Evolutionary conservation across 1,140 invertebrate species (phyloP), one percentile per base, ranked within the genome.

Genomic region (Apis florea): DNA sequence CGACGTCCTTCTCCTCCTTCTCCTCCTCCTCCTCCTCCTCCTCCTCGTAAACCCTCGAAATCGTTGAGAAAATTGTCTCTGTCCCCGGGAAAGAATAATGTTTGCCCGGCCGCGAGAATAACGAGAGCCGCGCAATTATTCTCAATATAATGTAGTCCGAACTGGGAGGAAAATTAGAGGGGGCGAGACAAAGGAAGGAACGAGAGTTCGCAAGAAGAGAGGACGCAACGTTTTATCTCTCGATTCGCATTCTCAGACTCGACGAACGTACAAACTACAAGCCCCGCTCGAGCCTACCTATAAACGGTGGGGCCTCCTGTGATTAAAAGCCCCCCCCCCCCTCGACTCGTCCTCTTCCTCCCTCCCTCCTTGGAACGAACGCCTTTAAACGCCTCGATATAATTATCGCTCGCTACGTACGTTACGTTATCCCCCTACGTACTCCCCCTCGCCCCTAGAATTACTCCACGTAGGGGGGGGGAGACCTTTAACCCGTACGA

Each of bases 81-180:
- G n/a, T n/a, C n/a, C n/a, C n/a, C n/a, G n/a, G n/a, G n/a, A n/a
- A n/a, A n/a, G n/a, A n/a, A n/a, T n/a, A n/a, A n/a, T n/a, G n/a
- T n/a, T n/a, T n/a, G n/a, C n/a, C 31, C 31, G 0, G 31, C 31
- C 31, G 31, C 88, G 82, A 79, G 84, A 88, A 89, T 90, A 91
- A 91, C 90, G 90, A 90, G 85, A 90, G 85, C 89, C 83, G 83
- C 82, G 88, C 90, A 92, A 92, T 91, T 92, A 91, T 90, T 92
- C 89, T 87, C n/a, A n/a, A n/a, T n/a, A 89, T 92, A 91, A 92
- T 91, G 89, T 90, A 92, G 89, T 90, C 86, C 91, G 88, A 92
- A 90, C 90, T 90, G 79, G 72, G 90, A 89, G 90, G 88, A 87
- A 91, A 92, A 91, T 92, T 92, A 90, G 91, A 90, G 89, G 88